These are phyloP conservation scores for Balaeniceps rex DNA, from an alignment of 2,113 vertebrate species.

Conservation along the genomic window DNA sequence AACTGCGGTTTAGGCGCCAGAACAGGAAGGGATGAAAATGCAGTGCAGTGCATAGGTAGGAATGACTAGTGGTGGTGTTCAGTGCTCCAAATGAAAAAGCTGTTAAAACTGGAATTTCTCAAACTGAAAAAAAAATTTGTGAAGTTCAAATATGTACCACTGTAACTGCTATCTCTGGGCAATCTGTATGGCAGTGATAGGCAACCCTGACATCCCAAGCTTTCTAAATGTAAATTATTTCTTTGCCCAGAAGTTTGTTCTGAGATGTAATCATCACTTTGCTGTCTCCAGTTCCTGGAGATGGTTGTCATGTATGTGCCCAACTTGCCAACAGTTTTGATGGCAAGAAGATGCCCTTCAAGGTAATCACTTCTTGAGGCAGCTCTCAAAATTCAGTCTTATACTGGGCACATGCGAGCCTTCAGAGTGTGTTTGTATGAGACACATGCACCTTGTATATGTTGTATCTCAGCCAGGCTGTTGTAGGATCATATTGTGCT, in stretches of 20 bases:
- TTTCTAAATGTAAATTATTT: neutral
- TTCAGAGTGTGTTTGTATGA: neutral
- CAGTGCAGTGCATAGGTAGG: neutral
- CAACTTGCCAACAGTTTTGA: neutral
- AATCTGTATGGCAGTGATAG: neutral
- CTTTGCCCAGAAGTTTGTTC: neutral
- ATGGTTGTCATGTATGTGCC: neutral
- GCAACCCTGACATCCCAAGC: neutral
- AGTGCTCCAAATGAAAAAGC: neutral
- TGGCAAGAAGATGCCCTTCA: neutral
- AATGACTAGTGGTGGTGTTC: neutral
- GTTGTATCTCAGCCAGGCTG: neutral
- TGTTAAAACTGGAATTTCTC: neutral
- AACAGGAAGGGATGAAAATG: neutral
- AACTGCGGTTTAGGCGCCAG: neutral
- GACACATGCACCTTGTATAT: neutral
- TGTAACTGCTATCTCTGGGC: neutral
- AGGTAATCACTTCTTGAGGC: neutral
- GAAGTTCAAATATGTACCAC: neutral
- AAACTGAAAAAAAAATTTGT: neutral
- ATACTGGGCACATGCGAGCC: neutral
- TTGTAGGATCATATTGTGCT: neutral
- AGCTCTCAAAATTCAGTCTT: neutral
- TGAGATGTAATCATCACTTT: neutral
- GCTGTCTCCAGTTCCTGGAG: neutral